These are phyloP conservation scores for Cepaea nemoralis DNA, from an alignment of 1,140 invertebrate species.

Conservation along the genomic window DNA sequence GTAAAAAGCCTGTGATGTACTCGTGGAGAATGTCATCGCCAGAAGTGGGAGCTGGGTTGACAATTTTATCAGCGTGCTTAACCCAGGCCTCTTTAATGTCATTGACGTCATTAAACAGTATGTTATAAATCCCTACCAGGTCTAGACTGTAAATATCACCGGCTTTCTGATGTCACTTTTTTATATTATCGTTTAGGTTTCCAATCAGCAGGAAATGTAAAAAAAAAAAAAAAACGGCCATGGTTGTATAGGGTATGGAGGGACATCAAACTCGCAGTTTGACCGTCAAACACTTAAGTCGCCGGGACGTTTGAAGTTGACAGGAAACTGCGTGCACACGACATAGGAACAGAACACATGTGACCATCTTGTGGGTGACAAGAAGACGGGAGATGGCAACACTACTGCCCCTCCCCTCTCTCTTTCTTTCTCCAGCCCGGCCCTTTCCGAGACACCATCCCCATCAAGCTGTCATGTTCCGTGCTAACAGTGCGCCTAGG, in stretches of 20 bases:
- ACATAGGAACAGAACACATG: too few relatives aligned
- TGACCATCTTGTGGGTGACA: too few relatives aligned
- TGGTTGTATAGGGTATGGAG: neutral
- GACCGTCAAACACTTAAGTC: too few relatives aligned
- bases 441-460: too few relatives aligned
- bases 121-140: neutral
- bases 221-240: neutral
- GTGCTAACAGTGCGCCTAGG: too few relatives aligned
- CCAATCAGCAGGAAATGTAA: neutral
- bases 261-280: too few relatives aligned
- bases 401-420: too few relatives aligned
- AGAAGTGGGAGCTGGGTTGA: neutral
- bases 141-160: slow-evolving; percentile 1
- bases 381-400: too few relatives aligned
- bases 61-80: neutral
- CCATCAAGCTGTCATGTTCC: too few relatives aligned
- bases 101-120: neutral
- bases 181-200: neutral
- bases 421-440: too few relatives aligned
- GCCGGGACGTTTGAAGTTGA: too few relatives aligned
- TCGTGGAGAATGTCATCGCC: neutral
- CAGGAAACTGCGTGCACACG: too few relatives aligned
- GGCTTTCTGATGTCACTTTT: neutral
- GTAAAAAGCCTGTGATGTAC: neutral
- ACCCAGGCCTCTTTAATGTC: neutral